Percentiles rank a stretch among this genome's conserved stretches.
These are phyloP conservation scores for Sesia apiformis DNA, from an alignment of 2,888 invertebrate genomes.

Conservation along the genomic window DNA sequence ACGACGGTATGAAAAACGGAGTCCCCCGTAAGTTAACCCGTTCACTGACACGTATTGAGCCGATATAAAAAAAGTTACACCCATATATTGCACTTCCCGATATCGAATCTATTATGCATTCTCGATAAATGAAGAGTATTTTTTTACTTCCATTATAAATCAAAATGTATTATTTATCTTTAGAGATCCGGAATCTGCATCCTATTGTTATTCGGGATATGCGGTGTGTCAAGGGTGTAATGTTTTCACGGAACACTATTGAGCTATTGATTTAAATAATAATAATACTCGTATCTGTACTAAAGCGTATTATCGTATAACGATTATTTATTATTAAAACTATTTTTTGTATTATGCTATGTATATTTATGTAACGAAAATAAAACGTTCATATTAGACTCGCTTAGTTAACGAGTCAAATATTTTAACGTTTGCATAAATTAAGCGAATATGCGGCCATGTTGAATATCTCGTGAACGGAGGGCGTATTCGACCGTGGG, in stretches of 20 bases:
- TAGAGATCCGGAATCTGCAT: conserved; percentile 72
- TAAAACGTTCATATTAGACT: no score
- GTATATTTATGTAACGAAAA: no score
- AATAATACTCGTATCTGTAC: not conserved
- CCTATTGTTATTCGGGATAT: conserved; percentile 70
- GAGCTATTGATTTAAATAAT: not conserved
- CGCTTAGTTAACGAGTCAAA: no score
- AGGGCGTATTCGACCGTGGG: conserved; percentile 65
- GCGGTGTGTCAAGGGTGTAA: conserved; percentile 74
- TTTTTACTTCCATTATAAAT: conserved; percentile 72
- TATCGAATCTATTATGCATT: conserved; percentile 73
- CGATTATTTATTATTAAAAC: not conserved
- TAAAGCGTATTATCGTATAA: not conserved
- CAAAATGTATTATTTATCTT: conserved; percentile 75
- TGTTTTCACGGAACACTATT: conserved; percentile 38
- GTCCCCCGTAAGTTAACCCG: conserved; percentile 66
- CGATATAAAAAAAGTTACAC: conserved; percentile 67
- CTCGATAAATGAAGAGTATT: conserved; percentile 72
- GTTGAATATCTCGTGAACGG: conserved; percentile 61
- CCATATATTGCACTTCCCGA: conserved; percentile 74
- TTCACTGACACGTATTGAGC: conserved; percentile 66
- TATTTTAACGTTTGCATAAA: no score
- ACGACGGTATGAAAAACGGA: conserved; percentile 34
- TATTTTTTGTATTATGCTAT: not conserved
- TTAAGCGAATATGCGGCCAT: conserved; percentile 37